phyloP scores from a whole-genome alignment of 64 coral and sea anemone species.

The Pocillopora damicornis region DNA sequence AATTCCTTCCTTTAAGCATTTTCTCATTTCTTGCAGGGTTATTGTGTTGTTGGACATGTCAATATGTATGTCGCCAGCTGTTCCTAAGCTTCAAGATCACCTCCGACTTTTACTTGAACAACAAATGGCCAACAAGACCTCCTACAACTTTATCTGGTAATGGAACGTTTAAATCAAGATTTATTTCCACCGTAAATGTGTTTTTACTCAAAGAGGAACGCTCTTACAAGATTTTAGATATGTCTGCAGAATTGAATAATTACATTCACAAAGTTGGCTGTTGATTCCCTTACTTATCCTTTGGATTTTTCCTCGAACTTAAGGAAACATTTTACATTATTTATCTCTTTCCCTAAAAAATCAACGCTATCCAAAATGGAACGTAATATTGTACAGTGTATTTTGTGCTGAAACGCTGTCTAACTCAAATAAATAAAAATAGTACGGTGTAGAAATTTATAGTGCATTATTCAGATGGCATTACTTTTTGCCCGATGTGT shows the following conservation, averaged over 20 bases:
- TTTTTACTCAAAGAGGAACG: background rate
- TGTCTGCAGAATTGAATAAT: background rate
- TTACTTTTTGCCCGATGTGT: no score
- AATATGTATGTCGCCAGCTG: conserved; percentile 83
- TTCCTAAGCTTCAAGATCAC: conserved; percentile 63
- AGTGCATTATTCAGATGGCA: no score
- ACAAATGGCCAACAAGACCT: conserved; percentile 98
- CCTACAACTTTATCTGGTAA: conserved; percentile 97
- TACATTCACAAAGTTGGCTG: no score
- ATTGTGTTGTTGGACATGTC: conserved; percentile 92
- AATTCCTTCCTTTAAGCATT: background rate
- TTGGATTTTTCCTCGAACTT: no score
- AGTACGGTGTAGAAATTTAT: no score
- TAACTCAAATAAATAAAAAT: no score
- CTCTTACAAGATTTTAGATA: background rate
- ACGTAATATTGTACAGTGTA: no score
- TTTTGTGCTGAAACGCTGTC: background rate
- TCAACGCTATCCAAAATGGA: background rate
- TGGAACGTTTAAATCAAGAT: background rate
- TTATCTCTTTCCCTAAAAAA: background rate
- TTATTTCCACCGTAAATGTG: background rate
- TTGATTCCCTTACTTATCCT: no score
- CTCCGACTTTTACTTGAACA: conserved; percentile 81
- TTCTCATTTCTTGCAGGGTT: conserved; percentile 48
- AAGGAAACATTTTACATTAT: no score